These are phyloP conservation scores for Montipora efflorescens DNA, from an alignment of 64 coral and sea anemone species.

Conservation along the genomic window DNA sequence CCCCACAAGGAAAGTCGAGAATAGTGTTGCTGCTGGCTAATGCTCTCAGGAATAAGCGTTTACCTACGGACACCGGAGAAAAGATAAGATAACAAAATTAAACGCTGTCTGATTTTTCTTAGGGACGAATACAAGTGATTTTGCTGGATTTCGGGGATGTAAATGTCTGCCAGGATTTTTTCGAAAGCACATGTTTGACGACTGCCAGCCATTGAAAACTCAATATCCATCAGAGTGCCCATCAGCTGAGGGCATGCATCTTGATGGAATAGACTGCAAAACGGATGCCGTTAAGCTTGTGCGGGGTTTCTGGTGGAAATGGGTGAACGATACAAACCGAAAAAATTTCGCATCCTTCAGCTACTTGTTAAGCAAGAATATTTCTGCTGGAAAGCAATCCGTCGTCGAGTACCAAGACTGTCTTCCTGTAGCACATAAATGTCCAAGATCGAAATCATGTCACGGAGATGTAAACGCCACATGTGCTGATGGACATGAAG, in stretches of 20 bases:
- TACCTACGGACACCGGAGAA: too few species aligned
- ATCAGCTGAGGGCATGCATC: too few species aligned
- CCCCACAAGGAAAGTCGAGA: too few species aligned
- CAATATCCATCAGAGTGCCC: background rate
- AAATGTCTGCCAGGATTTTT: constrained; percentile 1
- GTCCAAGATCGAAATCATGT: background rate
- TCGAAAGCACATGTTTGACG: constrained; percentile 1
- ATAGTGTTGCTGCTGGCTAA: too few species aligned
- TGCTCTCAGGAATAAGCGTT: too few species aligned
- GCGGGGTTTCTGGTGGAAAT: constrained; percentile 6
- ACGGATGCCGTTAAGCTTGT: background rate
- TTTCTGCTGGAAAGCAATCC: background rate
- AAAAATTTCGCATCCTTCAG: background rate
- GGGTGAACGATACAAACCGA: background rate
- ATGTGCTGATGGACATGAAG: constrained; percentile 4
- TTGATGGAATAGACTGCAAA: background rate
- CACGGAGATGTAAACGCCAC: background rate
- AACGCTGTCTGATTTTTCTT: too few species aligned
- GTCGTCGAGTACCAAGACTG: background rate
- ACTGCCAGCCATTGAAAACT: background rate
- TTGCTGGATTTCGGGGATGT: constrained; percentile 18
- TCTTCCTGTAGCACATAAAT: background rate
- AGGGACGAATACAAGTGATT: background rate
- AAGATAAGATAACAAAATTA: too few species aligned
- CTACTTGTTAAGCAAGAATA: background rate